These are phyloP conservation scores for Apodemia mormo DNA, from an alignment of 2,888 invertebrate genomes.

Conservation along the genomic window DNA sequence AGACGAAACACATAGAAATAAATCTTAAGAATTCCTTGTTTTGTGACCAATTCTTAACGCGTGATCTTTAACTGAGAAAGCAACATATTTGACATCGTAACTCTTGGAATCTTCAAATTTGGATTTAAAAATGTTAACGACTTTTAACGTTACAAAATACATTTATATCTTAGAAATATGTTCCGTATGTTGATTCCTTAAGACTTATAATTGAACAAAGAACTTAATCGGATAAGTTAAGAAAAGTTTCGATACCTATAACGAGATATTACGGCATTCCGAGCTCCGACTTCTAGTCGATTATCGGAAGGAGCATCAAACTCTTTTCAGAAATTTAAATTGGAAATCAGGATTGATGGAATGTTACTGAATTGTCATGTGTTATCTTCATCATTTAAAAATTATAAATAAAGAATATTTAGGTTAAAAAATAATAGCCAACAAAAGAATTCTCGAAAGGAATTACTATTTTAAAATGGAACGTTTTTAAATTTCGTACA, in stretches of 20 bases:
- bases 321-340: constrained; percentile 77
- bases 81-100: constrained; percentile 72
- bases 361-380: constrained; percentile 59
- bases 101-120: constrained; percentile 70
- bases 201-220: constrained; percentile 51
- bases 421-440: neutral
- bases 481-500: neutral
- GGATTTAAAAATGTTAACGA: constrained; percentile 52
- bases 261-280: constrained; percentile 76
- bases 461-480: neutral
- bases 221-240: constrained; percentile 49
- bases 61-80: constrained; percentile 52
- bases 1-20: constrained; percentile 42
- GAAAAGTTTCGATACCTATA: constrained; percentile 56
- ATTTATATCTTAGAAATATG: constrained; percentile 28
- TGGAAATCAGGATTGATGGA: constrained; percentile 71
- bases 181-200: constrained; percentile 35
- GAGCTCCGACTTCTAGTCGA: constrained; percentile 57
- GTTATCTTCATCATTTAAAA: constrained; percentile 34
- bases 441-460: neutral
- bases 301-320: constrained; percentile 73
- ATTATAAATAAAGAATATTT: constrained; percentile 68
- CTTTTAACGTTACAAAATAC: constrained; percentile 33
- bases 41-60: constrained; percentile 42
- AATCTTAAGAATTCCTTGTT: constrained; percentile 38